phyloP scores from a whole-genome alignment of 2,888 invertebrate genomes.

The Lepidocyrtoides sp. region DNA sequence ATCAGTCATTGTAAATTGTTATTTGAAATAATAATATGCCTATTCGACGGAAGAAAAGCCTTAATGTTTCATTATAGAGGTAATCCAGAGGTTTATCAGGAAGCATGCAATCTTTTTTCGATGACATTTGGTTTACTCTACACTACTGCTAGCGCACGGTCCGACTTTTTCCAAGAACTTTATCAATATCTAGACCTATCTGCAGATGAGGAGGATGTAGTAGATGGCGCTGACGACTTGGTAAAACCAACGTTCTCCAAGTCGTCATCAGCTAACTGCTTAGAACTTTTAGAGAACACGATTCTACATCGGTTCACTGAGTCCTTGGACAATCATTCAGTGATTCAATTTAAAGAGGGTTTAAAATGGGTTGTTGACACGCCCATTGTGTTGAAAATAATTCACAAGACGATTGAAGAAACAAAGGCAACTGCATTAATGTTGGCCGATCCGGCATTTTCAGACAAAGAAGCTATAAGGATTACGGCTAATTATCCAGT shows the following conservation, averaged over 20 bases:
- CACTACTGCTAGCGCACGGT: slow-evolving; percentile 21
- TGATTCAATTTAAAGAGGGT: slow-evolving; percentile 29
- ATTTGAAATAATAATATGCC: no score
- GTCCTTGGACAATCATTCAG: slow-evolving; percentile 21
- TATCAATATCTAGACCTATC: neutral
- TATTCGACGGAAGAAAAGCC: no score
- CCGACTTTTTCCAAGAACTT: slow-evolving; percentile 67
- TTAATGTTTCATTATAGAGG: neutral
- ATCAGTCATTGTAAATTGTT: no score
- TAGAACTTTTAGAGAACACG: slow-evolving; percentile 26
- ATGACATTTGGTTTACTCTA: slow-evolving; percentile 58
- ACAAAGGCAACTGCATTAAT: neutral
- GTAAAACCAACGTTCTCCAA: neutral
- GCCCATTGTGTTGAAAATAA: slow-evolving; percentile 38
- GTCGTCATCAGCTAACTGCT: neutral
- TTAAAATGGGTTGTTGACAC: slow-evolving; percentile 66
- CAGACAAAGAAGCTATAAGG: neutral
- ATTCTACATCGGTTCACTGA: slow-evolving; percentile 52
- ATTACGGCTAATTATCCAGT: slow-evolving; percentile 54
- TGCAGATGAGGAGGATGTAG: neutral
- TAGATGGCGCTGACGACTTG: neutral
- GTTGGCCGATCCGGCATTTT: slow-evolving; percentile 13
- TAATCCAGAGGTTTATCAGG: slow-evolving; percentile 35
- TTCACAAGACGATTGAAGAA: slow-evolving; percentile 23
- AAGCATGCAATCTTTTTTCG: slow-evolving; percentile 63